Percentiles rank a stretch among this genome's conserved stretches.
Conservation (phyloP, 2,888 invertebrate genomes). For the Cataglyphis livida region DNA sequence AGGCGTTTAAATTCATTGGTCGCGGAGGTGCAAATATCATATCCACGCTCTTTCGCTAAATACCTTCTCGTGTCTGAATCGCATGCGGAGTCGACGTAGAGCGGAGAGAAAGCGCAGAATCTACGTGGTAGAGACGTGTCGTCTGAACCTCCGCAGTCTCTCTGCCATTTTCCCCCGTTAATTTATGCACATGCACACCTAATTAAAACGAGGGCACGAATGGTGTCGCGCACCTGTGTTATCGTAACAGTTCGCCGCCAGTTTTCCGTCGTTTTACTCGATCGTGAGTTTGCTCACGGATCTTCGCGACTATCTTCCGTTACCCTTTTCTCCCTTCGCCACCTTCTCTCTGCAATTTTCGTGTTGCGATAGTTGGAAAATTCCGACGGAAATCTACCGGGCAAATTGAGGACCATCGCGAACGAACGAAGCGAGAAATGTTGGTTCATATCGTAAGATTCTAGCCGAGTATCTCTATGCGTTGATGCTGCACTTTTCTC, state of each 20-base stretch:
- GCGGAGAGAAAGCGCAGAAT: slow-evolving; percentile 15
- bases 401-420: slow-evolving; percentile 9
- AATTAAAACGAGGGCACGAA: slow-evolving; percentile 70
- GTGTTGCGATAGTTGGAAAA: slow-evolving; percentile 38
- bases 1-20: slow-evolving; percentile 46
- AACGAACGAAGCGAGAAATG: not conserved
- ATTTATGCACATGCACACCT: slow-evolving; percentile 69
- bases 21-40: slow-evolving; percentile 41
- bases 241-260: slow-evolving; percentile 63
- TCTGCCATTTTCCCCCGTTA: slow-evolving; percentile 49
- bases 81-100: not conserved
- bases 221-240: slow-evolving; percentile 64
- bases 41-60: slow-evolving; percentile 40
- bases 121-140: slow-evolving; percentile 45
- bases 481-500: not conserved
- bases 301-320: slow-evolving; percentile 11
- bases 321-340: not conserved
- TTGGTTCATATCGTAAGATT: not conserved
- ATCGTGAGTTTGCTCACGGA: slow-evolving; percentile 51
- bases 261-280: slow-evolving; percentile 67
- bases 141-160: slow-evolving; percentile 33
- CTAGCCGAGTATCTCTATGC: not conserved
- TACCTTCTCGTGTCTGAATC: not conserved
- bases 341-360: not conserved
- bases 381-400: slow-evolving; percentile 1